Percentiles rank a stretch among this genome's conserved stretches.
phyloP scores from a whole-genome alignment of 2,113 vertebrate genomes.

The Lontra canadensis region DNA sequence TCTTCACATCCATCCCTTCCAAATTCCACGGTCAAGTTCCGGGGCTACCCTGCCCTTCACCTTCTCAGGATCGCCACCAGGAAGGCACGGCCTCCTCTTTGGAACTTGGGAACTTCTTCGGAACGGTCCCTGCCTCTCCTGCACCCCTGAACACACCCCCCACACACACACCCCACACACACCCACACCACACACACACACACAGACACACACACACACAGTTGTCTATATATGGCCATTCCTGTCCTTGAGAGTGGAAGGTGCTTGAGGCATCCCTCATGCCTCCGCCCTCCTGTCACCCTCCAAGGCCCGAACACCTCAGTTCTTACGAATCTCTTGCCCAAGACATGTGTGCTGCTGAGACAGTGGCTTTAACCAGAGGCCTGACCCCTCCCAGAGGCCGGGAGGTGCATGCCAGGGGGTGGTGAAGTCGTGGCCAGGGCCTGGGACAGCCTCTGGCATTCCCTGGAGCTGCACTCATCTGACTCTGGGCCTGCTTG shows the following conservation, averaged over 20 bases:
- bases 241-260: neutral
- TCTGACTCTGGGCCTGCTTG: neutral
- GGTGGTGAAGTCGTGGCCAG: neutral
- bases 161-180: no score
- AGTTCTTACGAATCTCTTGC: accelerated
- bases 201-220: neutral
- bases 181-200: no score
- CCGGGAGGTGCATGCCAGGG: neutral
- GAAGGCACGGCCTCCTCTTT: neutral
- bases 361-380: neutral
- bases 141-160: neutral
- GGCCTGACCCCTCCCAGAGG: neutral
- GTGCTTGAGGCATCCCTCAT: neutral
- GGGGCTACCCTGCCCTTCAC: neutral
- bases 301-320: neutral
- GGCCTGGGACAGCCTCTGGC: neutral
- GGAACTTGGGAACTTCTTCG: neutral
- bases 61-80: neutral
- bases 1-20: neutral
- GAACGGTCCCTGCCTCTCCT: neutral
- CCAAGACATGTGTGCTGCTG: neutral
- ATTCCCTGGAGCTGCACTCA: neutral
- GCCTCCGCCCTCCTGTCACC: neutral
- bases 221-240: neutral
- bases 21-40: neutral